Evolutionary conservation across 2,113 vertebrate genomes (phyloP).

Genomic region (Seriola aureovittata): DNA sequence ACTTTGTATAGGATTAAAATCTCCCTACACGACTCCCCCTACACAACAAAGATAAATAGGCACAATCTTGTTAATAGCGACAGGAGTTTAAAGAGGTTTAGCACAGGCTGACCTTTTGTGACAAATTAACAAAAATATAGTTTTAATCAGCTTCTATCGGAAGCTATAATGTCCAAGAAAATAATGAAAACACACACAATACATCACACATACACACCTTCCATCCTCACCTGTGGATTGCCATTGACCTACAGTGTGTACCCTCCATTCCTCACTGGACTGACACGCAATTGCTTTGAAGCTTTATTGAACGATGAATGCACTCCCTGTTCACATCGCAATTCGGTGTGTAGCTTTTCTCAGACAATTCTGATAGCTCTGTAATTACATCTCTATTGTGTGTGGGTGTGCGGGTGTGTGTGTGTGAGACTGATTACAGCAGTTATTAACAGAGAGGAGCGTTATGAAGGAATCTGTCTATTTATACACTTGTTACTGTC

Average conservation of each 20-base stretch:
- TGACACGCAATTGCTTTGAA: constrained; percentile 34
- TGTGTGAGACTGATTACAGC: constrained; percentile 35
- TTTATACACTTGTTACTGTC: constrained; percentile 16
- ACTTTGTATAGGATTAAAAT: too few relatives aligned
- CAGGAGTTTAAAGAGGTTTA: neutral
- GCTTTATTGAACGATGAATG: constrained; percentile 44
- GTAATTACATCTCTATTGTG: constrained; percentile 63
- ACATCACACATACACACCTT: constrained; percentile 15
- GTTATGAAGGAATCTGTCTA: constrained; percentile 28
- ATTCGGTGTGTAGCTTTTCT: constrained; percentile 25
- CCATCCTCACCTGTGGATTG: constrained; percentile 26
- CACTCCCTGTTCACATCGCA: constrained; percentile 38
- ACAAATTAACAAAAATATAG: neutral
- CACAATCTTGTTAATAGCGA: neutral
- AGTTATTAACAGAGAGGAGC: constrained; percentile 39
- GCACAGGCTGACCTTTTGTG: constrained; percentile 5
- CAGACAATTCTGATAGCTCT: constrained; percentile 53
- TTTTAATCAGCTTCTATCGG: constrained; percentile 21
- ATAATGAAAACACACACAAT: constrained; percentile 33
- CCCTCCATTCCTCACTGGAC: constrained; percentile 17
- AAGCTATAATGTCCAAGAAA: constrained; percentile 7
- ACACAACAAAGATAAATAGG: neutral
- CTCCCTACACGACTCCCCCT: too few relatives aligned
- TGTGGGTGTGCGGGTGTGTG: neutral
- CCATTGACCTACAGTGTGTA: constrained; percentile 33